A percentile compares a stretch with the other conserved stretches of the same genome.
Evolutionary conservation across 2,888 invertebrate species (phyloP).

Genomic region (Thereva unica): DNA sequence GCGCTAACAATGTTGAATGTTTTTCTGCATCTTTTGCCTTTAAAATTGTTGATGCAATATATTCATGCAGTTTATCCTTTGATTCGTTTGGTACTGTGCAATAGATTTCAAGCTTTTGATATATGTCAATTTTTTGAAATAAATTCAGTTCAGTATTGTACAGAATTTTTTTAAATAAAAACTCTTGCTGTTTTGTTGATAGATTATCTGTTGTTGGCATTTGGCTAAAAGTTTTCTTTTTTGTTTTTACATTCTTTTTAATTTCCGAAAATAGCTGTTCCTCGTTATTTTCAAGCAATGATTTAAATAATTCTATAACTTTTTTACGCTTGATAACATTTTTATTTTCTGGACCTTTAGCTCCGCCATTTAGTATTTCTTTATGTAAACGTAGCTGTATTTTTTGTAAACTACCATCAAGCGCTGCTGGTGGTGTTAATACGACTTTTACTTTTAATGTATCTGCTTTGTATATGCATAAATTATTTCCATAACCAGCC

Average conservation of each 20-base stretch:
- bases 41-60: conserved; percentile 45
- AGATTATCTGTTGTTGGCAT: background rate
- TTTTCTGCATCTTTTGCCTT: conserved; percentile 29
- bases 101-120: conserved; percentile 51
- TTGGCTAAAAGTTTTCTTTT: background rate
- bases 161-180: conserved; percentile 48
- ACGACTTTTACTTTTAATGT: conserved; percentile 64
- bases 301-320: conserved; percentile 48
- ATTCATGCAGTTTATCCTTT: conserved; percentile 44
- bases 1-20: conserved; percentile 44
- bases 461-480: conserved; percentile 73
- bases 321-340: conserved; percentile 47
- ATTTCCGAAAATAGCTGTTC: conserved; percentile 45
- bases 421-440: conserved; percentile 53
- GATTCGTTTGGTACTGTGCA: conserved; percentile 47
- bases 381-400: conserved; percentile 47
- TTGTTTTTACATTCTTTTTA: conserved; percentile 40
- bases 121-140: conserved; percentile 53
- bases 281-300: conserved; percentile 50
- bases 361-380: conserved; percentile 32
- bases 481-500: conserved; percentile 67
- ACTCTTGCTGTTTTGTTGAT: conserved; percentile 13
- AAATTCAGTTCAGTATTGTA: conserved; percentile 52
- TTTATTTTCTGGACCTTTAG: conserved; percentile 44
- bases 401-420: conserved; percentile 52